Base-by-base conservation (phyloP, 2,113 vertebrate species). In the Syngnathus scovelli region DNA sequence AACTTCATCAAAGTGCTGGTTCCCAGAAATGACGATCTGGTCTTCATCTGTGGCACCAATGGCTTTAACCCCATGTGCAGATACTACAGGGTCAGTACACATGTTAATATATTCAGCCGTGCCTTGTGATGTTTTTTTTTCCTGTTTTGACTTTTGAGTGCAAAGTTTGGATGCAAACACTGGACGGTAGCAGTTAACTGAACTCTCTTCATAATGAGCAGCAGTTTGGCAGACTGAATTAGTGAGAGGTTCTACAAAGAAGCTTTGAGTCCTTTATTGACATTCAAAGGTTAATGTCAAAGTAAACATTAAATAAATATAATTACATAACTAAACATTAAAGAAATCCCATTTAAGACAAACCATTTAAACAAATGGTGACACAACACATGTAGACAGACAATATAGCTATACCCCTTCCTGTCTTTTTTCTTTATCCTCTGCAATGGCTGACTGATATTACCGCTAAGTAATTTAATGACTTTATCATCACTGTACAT, bases 1-100 rank as follows among this genome's bases (percentile, higher is more conserved):
- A 99, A 99, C 87, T 99, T 98, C 81, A 98, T 99, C 88, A 99
- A 99, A 92, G 97, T 99, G 60, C 93, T 99, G 86, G 95, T 99
- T 78, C 97, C 96, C 73, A 94, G 96, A 90, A 98, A 94, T 0
- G 95, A 99, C 15, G 96, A 98, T 81, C 93, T 98, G 87, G 94
- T 96, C 60, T 99, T 99, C 86, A 96, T 99, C 76, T 99, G 97
- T 60, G 97, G 97, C 27, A 98, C 97, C 77, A 99, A 99, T 43
- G 95, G 95, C 2, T 99, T 98, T 87, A 98, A 98, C 86, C 97
- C 97, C 12, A 96, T 97, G 94, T 99, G 97, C 89, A 92, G 97
- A 89, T 99, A 98, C 89, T 98, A 98, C 67, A 93, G 90, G 92
- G 97, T 99, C 83, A 92, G 94, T 80, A 68, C 61, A 7, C 55